Evolutionary conservation across 2,888 invertebrate species (phyloP).

Genomic region (Dasypogon diadema): DNA sequence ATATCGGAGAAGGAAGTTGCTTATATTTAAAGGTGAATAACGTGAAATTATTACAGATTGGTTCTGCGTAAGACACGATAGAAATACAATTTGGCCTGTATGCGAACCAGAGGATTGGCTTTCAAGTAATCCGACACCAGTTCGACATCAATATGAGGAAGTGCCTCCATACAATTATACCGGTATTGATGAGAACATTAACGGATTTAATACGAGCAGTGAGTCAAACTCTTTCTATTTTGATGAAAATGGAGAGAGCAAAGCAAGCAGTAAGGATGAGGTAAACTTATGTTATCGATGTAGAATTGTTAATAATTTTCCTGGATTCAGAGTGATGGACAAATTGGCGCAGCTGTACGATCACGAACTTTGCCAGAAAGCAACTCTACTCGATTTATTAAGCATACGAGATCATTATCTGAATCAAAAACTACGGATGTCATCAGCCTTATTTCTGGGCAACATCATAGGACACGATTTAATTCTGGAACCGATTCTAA

Average conservation of each 20-base stretch:
- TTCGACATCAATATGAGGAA: conserved; percentile 68
- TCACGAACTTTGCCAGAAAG: conserved; percentile 72
- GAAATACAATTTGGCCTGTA: conserved; percentile 82
- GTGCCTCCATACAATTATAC: conserved; percentile 67
- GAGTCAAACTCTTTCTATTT: conserved; percentile 65
- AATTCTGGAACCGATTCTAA: conserved; percentile 80
- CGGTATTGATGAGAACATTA: conserved; percentile 66
- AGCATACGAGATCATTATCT: conserved; percentile 76
- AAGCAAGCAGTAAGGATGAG: conserved; percentile 60
- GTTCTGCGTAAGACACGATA: conserved; percentile 81
- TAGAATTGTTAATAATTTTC: too few species aligned
- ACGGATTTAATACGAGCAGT: conserved; percentile 65
- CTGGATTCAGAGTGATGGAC: conserved; percentile 54
- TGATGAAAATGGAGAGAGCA: conserved; percentile 62
- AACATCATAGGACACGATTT: conserved; percentile 71
- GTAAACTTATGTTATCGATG: too few species aligned
- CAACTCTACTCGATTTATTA: conserved; percentile 65
- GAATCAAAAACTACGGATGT: conserved; percentile 79
- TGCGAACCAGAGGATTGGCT: conserved; percentile 76
- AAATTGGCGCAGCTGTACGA: conserved; percentile 59
- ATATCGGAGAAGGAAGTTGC: too few species aligned
- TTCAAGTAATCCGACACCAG: conserved; percentile 67
- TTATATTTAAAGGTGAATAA: too few species aligned
- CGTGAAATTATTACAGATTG: conserved; percentile 76
- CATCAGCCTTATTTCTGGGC: conserved; percentile 62